Base-by-base conservation (phyloP, 2,797 vertebrate genomes). In the Onychomys torridus region DNA sequence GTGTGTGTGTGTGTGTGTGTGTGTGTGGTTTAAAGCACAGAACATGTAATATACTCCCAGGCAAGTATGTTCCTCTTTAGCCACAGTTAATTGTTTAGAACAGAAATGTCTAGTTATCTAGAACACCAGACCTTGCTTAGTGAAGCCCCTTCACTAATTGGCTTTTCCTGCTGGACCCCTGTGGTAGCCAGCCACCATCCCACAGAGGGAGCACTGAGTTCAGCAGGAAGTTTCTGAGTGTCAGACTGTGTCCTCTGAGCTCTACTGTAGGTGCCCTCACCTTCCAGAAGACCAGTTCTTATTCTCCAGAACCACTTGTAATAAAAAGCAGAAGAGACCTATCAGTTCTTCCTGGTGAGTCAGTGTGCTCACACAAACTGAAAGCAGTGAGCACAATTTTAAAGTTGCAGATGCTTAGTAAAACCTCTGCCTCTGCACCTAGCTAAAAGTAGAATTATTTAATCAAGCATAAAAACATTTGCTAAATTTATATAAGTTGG, bases 41-140 rank as follows among this genome's bases (percentile, higher is more conserved):
- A 83, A 71, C 84, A 67, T 37, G 25, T 40, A 89, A 73, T 0
- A 0, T 12, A 49, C 40, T 86, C 79, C 11, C 16, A 73, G 32
- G 34, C 32, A 81, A 76, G 57, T 43, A 16, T 76, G 52, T n/a
- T 29, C 23, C 5, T 25, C 63, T 69, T 71, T 91, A 11, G 19
- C 69, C 90, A 82, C 91, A 91, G 55, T 78, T 82, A 52, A 57
- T 86, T 93, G n/a, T 91, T 89, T 16, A 14, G 13, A 65, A 52
- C 16, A 43, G 32, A 71, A 89, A 52, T 81, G 7, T 6, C 49
- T 71, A 52, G 71, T 83, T 73, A 78, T 9, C 43, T 63, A 34
- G 29, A 34, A 49, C 2, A 63, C 6, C 2, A 21, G 6, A 6
- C 27, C 40, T 75, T 93, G 25, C 52, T 94, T 89, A 23, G 43